Evolutionary conservation across 2,888 invertebrate species (phyloP), one percentile per base, ranked within the genome.

Genomic region (Dastarcus helophoroides): DNA sequence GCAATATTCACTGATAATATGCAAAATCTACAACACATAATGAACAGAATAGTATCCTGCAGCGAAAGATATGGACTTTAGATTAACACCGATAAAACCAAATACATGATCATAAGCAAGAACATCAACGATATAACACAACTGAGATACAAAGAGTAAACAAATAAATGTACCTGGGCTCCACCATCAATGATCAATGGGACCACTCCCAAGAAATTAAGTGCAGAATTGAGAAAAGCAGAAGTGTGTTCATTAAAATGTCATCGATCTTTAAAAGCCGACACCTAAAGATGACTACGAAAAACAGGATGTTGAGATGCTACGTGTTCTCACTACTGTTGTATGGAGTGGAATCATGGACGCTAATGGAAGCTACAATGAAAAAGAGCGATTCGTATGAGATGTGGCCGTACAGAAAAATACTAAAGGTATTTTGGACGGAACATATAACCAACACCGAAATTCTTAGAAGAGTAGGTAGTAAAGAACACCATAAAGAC

Each of bases 151-250:
- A 36, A 23, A 14, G 30, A 36, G 26, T 31, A 12, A 25, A 25
- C 22, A 31, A 26, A 16, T 36, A 29, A 27, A 16, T 22, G n/a
- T 29, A 33, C 17, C 22, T 33, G 13, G 29, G 28, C 23, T 14
- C 15, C 17, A 12, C 14, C 6, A n/a, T 31, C 16, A 31, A 26
- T 17, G 31, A 25, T 22, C 31, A 21, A 26, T 32, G 16, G 31
- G 31, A 30, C 22, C 30, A 34, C 17, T 34, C 30, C 10, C 13
- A 13, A 31, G 31, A 32, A 35, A 32, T 32, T 32, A 35, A 4
- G 23, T 34, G 31, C 23, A 19, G 32, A 12, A 34, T 33, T 16
- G 31, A 34, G 16, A 34, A 34, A 21, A 26, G 19, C 13, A 26
- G 31, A 31, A 22, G 26, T 14, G 13, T 21, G 13, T 33, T 35